phyloP scores from a whole-genome alignment of 2,888 invertebrate genomes.

The Pterostichus niger region DNA sequence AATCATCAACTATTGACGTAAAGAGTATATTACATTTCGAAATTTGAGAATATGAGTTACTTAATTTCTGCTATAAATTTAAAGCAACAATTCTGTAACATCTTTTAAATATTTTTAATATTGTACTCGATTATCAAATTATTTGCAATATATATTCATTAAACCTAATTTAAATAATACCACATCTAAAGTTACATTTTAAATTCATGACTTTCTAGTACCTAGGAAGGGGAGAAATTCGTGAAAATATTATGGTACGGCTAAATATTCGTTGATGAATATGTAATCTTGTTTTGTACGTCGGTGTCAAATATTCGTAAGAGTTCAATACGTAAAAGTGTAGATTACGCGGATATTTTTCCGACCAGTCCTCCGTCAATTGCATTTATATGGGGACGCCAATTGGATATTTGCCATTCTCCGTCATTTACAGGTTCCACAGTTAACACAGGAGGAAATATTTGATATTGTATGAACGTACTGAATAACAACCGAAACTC shows the following conservation, averaged over 20 bases:
- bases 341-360: conserved; percentile 34
- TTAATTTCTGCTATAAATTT: not conserved
- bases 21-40: not conserved
- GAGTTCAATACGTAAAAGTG: conserved; percentile 51
- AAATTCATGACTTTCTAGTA: conserved; percentile 25
- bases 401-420: conserved; percentile 49
- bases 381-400: conserved; percentile 26
- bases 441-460: conserved; percentile 31
- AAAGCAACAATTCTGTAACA: not conserved
- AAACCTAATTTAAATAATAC: conserved; percentile 28
- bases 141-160: conserved; percentile 2
- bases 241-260: conserved; percentile 23
- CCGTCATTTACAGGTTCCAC: conserved; percentile 53
- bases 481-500: conserved; percentile 60
- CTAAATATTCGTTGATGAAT: conserved; percentile 39
- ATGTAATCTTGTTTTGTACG: conserved; percentile 24
- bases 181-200: conserved; percentile 23
- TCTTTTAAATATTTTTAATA: too few species aligned
- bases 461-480: conserved; percentile 61
- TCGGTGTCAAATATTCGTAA: conserved; percentile 41
- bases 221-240: conserved; percentile 26
- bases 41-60: conserved; percentile 1
- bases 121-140: conserved; percentile 4
- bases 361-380: conserved; percentile 9
- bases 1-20: conserved; percentile 6